Evolutionary conservation across 2,888 invertebrate species (phyloP).

Genomic region (Melieria omissa): DNA sequence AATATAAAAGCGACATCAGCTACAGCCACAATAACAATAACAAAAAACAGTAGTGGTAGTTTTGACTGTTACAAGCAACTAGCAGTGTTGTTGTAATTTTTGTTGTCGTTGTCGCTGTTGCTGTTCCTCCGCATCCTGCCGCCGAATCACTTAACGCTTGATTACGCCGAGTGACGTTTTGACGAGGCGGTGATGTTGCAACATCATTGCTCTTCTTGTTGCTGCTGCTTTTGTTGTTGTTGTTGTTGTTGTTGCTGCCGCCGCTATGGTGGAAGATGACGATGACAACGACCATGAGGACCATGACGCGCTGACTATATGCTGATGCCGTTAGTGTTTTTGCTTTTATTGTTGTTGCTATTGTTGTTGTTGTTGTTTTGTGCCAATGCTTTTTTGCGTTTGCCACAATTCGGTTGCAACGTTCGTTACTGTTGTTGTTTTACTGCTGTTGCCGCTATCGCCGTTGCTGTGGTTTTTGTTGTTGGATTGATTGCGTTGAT

Average conservation of each 20-base stretch:
- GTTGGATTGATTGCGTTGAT: not conserved
- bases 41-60: not conserved
- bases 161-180: conserved; percentile 61
- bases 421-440: conserved; percentile 1
- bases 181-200: conserved; percentile 58
- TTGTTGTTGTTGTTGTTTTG: not conserved
- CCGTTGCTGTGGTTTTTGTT: not conserved
- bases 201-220: conserved; percentile 38
- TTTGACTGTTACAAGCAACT: not conserved
- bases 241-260: conserved; percentile 39
- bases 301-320: conserved; percentile 29
- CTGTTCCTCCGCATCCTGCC: conserved; percentile 44
- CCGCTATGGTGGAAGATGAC: not conserved
- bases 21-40: conserved; percentile 7
- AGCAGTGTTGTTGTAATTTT: conserved; percentile 8
- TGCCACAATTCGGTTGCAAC: not conserved
- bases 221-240: conserved; percentile 48
- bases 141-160: conserved; percentile 63
- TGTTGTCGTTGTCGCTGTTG: conserved; percentile 12
- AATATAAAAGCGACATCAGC: conserved; percentile 27
- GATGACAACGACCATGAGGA: conserved; percentile 26
- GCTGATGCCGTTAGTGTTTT: conserved; percentile 20
- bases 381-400: not conserved
- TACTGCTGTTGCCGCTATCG: conserved; percentile 27
- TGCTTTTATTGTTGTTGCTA: not conserved